Evolutionary conservation across 2,888 invertebrate species (phyloP).

Genomic region (Leucoma salicis): DNA sequence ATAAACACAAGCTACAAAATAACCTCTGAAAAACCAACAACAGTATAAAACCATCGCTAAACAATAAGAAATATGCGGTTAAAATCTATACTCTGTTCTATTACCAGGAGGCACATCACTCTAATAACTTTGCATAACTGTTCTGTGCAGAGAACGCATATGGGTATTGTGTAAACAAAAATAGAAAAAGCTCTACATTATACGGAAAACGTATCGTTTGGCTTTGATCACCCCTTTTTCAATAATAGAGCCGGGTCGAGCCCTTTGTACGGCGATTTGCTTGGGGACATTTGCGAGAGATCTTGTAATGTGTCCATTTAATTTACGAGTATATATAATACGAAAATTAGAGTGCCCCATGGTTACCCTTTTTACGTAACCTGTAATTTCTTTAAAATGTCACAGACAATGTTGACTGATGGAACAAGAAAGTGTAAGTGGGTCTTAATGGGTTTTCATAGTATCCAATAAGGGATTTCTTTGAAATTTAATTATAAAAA

Average conservation of each 20-base stretch:
- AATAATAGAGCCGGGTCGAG: slow-evolving; percentile 63
- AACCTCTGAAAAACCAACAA: slow-evolving; percentile 13
- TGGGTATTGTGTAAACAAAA: slow-evolving; percentile 56
- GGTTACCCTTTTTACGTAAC: slow-evolving; percentile 41
- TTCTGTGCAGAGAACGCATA: slow-evolving; percentile 35
- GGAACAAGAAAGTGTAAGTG: slow-evolving; percentile 18
- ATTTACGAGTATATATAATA: slow-evolving; percentile 62
- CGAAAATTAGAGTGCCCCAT: slow-evolving; percentile 44
- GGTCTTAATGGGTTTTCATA: slow-evolving; percentile 19
- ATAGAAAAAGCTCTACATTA: slow-evolving; percentile 62
- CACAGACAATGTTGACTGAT: slow-evolving; percentile 25
- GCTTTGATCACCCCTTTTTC: slow-evolving; percentile 79
- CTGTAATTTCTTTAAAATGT: slow-evolving; percentile 40
- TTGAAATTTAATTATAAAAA: background rate
- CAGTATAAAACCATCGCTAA: slow-evolving; percentile 12
- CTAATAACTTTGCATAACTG: slow-evolving; percentile 50
- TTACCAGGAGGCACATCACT: slow-evolving; percentile 29
- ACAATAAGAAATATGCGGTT: slow-evolving; percentile 8
- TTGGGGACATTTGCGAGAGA: slow-evolving; percentile 42
- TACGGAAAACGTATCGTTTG: slow-evolving; percentile 66
- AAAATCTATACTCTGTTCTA: slow-evolving; percentile 21
- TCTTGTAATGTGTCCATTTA: slow-evolving; percentile 68
- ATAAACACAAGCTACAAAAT: too few relatives aligned
- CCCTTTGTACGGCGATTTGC: slow-evolving; percentile 60
- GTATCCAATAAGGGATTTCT: background rate